A percentile compares a stretch with the other conserved stretches of the same genome.
phyloP scores from a whole-genome alignment of 2,888 invertebrate species.

The Tiliacea citrago region DNA sequence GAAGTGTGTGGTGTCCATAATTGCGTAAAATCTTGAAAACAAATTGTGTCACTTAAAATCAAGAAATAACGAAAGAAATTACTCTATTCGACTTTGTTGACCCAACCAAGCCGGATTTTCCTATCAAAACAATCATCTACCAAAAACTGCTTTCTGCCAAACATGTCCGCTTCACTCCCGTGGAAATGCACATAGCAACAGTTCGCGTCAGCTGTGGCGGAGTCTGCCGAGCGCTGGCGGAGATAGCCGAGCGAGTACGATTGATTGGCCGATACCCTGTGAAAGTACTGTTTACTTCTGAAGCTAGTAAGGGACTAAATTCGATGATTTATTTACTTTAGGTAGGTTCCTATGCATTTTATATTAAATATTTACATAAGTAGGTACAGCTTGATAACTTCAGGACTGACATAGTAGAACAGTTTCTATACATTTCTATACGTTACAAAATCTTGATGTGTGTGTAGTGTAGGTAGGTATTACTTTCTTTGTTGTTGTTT shows the following conservation, averaged over 20 bases:
- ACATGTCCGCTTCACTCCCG: conserved; percentile 75
- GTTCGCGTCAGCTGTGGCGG: conserved; percentile 86
- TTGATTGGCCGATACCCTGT: conserved; percentile 78
- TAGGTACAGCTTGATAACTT: conserved; percentile 12
- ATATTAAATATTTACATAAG: background rate
- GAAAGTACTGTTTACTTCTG: conserved; percentile 72
- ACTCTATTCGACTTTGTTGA: background rate
- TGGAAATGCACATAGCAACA: conserved; percentile 88
- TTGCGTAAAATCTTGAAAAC: background rate
- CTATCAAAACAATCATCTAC: background rate
- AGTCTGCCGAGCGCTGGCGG: conserved; percentile 71
- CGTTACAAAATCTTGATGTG: background rate
- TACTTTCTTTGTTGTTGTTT: conserved; percentile 44
- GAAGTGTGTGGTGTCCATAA: background rate
- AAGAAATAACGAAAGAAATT: background rate
- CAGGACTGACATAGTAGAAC: background rate
- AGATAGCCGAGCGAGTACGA: conserved; percentile 74
- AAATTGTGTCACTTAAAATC: background rate
- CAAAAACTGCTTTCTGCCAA: conserved; percentile 32
- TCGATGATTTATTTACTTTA: conserved; percentile 37
- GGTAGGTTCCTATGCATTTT: conserved; percentile 11
- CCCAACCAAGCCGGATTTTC: background rate
- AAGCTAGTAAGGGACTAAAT: conserved; percentile 56
- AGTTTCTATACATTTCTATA: background rate
- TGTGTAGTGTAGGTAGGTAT: background rate